Conservation (phyloP, 2,113 vertebrate species). For the Nematolebias whitei region DNA sequence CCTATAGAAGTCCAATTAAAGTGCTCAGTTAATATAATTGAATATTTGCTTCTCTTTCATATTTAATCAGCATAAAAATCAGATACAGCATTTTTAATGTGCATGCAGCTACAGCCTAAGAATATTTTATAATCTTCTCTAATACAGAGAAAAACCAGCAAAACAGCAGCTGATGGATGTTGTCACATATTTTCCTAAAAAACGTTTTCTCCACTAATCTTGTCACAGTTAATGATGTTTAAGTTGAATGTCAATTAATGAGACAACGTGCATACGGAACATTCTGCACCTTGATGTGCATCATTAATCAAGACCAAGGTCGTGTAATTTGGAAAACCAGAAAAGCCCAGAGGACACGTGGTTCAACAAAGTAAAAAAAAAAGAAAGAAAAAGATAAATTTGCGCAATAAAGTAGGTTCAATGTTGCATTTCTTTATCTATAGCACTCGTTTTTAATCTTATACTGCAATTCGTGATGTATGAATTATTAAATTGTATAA, state of each 20-base stretch:
- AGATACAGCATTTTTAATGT: conserved; percentile 9
- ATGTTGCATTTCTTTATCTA: not conserved
- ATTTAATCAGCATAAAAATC: conserved; percentile 29
- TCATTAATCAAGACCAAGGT: conserved; percentile 73
- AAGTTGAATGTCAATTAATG: conserved; percentile 64
- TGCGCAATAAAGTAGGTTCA: not conserved
- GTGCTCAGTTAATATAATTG: conserved; percentile 25
- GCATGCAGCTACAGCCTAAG: not conserved
- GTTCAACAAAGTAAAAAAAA: conserved; percentile 1
- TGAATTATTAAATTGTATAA: too few relatives aligned
- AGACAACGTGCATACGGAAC: conserved; percentile 59
- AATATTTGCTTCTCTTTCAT: conserved; percentile 29
- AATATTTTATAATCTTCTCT: conserved; percentile 7
- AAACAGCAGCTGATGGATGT: conserved; percentile 32
- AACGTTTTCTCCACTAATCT: conserved; percentile 55
- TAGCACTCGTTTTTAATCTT: not conserved
- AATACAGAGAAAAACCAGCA: not conserved
- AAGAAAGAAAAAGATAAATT: not conserved
- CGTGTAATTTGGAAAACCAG: conserved; percentile 35
- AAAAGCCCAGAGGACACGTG: not conserved
- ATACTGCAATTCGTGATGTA: not conserved
- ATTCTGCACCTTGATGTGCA: conserved; percentile 31
- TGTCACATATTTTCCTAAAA: conserved; percentile 38
- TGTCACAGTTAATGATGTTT: conserved; percentile 69
- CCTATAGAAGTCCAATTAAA: conserved; percentile 53